phyloP scores from a whole-genome alignment of 2,113 vertebrate species.

The Microcebus murinus region DNA sequence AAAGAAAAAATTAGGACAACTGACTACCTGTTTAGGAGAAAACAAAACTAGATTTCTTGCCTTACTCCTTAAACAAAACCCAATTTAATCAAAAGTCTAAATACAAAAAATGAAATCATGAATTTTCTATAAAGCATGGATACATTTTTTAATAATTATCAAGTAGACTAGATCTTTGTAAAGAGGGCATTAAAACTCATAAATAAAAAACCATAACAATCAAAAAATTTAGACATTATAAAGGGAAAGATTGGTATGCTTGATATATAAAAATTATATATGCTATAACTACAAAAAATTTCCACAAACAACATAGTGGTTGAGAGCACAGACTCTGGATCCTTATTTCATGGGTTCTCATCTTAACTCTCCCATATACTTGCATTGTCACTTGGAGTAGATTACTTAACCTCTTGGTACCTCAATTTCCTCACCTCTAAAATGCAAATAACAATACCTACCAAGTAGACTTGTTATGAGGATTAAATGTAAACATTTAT shows the following conservation, averaged over 20 bases:
- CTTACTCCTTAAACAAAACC: neutral
- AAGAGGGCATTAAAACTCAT: neutral
- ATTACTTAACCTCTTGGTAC: conserved; percentile 14
- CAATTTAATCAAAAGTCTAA: neutral
- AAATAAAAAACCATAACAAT: too few relatives aligned
- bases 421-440: conserved; percentile 20
- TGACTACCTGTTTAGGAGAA: neutral
- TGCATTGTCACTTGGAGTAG: neutral
- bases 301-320: neutral
- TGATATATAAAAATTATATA: neutral
- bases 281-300: neutral
- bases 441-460: neutral
- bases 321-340: neutral
- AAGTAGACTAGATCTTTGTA: neutral
- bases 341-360: neutral
- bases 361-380: neutral
- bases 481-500: conserved; percentile 3
- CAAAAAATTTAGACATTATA: neutral
- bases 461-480: neutral
- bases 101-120: conserved; percentile 18
- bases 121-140: neutral
- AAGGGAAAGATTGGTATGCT: neutral
- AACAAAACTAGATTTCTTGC: neutral
- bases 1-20: neutral
- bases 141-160: neutral